Evolutionary conservation across 2,113 vertebrate species (phyloP).

Genomic region (Archilochus colubris): DNA sequence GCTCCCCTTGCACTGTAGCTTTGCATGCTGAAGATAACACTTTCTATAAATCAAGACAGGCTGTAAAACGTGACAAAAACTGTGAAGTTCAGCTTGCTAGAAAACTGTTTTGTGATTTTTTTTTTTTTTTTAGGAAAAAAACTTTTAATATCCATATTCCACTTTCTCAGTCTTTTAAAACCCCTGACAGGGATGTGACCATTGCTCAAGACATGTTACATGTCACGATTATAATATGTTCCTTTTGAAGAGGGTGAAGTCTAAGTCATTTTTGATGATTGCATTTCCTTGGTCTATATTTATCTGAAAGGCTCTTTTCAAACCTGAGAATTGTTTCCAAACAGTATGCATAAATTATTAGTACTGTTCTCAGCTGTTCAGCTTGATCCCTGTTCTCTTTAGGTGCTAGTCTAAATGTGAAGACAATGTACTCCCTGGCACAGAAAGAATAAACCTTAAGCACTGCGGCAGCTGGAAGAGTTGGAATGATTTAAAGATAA

Average conservation of each 20-base stretch:
- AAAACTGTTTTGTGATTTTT: background rate
- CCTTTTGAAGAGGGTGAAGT: constrained; percentile 44
- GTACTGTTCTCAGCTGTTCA: background rate
- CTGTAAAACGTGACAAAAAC: constrained; percentile 48
- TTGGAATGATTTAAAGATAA: background rate
- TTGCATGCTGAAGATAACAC: background rate
- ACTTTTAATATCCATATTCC: background rate
- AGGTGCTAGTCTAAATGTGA: constrained; percentile 3
- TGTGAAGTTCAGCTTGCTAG: constrained; percentile 52
- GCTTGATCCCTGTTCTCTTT: constrained; percentile 16
- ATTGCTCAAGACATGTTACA: constrained; percentile 16
- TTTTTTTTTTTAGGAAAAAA: background rate
- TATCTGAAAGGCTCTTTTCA: background rate
- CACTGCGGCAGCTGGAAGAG: background rate
- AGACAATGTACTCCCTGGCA: background rate
- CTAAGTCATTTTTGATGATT: background rate
- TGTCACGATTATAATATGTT: constrained; percentile 26
- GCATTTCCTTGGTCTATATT: constrained; percentile 43
- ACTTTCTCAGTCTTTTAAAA: constrained; percentile 7
- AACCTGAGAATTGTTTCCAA: constrained; percentile 51
- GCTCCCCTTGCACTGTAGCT: background rate
- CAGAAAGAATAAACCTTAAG: background rate
- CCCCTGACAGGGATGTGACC: background rate
- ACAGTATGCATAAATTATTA: constrained; percentile 41
- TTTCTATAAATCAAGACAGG: constrained; percentile 37